Conservation (phyloP, 2,888 invertebrate species). For the Corbicula japonica region DNA sequence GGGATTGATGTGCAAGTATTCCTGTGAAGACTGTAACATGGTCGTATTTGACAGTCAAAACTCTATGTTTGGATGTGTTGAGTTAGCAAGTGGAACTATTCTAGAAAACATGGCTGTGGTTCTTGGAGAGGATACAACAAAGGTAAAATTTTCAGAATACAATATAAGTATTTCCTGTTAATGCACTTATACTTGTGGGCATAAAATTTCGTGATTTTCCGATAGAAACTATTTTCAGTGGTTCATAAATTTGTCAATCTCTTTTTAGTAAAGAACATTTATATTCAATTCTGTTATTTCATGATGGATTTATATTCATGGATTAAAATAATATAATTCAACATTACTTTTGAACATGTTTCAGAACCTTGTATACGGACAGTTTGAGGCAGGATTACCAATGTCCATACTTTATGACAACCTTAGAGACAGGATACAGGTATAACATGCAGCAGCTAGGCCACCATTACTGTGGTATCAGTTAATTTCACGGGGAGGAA, state of each 20-base stretch:
- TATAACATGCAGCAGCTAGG: constrained; percentile 35
- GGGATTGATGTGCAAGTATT: constrained; percentile 87
- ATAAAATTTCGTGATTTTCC: no score
- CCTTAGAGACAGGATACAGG: constrained; percentile 80
- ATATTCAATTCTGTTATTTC: neutral
- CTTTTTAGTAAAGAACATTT: no score
- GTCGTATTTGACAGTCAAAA: constrained; percentile 80
- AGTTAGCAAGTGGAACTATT: constrained; percentile 86
- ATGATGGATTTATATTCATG: neutral
- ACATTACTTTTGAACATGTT: neutral
- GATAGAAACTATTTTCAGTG: no score
- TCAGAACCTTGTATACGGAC: constrained; percentile 18
- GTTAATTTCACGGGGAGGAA: neutral
- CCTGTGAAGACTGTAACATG: constrained; percentile 86
- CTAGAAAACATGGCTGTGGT: constrained; percentile 84
- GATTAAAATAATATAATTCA: neutral
- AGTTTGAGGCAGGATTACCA: constrained; percentile 69
- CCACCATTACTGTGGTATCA: neutral
- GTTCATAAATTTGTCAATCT: no score
- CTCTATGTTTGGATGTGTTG: constrained; percentile 84
- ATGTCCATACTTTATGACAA: constrained; percentile 73
- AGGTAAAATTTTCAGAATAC: constrained; percentile 5
- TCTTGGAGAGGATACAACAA: constrained; percentile 41
- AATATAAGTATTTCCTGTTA: no score
- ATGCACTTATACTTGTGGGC: no score